These are phyloP conservation scores for Paramormyrops kingsleyae DNA, from an alignment of 2,113 vertebrate species.

Conservation along the genomic window DNA sequence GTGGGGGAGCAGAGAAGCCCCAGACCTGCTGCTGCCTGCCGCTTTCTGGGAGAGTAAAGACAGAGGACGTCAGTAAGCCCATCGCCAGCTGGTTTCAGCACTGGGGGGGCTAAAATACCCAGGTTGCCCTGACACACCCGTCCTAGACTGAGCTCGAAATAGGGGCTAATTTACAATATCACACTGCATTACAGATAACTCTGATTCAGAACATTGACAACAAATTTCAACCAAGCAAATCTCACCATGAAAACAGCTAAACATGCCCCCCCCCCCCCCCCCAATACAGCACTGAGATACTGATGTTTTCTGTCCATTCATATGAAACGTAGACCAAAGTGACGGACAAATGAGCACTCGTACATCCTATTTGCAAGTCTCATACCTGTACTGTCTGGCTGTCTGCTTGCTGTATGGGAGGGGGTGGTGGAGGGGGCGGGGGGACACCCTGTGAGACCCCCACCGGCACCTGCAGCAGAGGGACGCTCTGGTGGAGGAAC, in stretches of 20 bases:
- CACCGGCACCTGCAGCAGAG: conserved; percentile 78
- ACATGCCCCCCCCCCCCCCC: not conserved
- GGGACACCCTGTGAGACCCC: conserved; percentile 80
- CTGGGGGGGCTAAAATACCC: not conserved
- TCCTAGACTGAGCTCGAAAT: not conserved
- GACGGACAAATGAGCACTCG: not conserved
- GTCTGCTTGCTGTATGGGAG: conserved; percentile 85
- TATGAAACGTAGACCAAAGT: not conserved
- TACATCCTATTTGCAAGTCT: conserved; percentile 1
- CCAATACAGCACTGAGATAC: not conserved
- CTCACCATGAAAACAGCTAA: not conserved
- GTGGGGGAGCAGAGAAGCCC: conserved; percentile 56
- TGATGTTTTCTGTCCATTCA: not conserved
- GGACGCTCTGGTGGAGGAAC: conserved; percentile 77
- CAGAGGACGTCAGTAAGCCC: not conserved
- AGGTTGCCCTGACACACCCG: not conserved
- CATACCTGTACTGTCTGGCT: conserved; percentile 75
- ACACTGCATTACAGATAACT: not conserved
- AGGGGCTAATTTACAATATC: not conserved
- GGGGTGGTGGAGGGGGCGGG: conserved; percentile 89
- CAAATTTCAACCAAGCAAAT: not conserved
- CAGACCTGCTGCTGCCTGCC: conserved; percentile 55
- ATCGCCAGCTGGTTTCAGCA: not conserved
- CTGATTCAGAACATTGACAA: too few relatives aligned
- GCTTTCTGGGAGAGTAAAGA: conserved; percentile 54